phyloP scores from a whole-genome alignment of 2,113 vertebrate species.

The Megatriorchis doriae region DNA sequence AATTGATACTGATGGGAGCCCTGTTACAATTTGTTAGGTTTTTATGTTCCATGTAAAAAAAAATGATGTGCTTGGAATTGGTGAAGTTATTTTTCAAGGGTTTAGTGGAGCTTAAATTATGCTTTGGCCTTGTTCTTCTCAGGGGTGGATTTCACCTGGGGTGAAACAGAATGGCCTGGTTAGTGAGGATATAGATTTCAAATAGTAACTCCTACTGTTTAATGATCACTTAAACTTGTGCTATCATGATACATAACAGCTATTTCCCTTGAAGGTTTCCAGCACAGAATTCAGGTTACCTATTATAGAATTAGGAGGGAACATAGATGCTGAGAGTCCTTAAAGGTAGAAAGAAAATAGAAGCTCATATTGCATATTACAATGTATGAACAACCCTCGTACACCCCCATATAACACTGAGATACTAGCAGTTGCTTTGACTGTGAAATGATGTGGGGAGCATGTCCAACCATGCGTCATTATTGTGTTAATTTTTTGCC shows the following conservation, averaged over 20 bases:
- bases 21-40: not conserved
- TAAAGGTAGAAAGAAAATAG: not conserved
- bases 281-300: not conserved
- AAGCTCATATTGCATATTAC: not conserved
- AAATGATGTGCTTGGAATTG: not conserved
- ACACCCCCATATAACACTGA: not conserved
- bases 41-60: not conserved
- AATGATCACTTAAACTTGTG: not conserved
- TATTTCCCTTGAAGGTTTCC: not conserved
- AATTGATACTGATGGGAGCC: not conserved
- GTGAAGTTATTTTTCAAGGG: not conserved
- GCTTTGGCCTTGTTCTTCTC: conserved; percentile 1
- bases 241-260: not conserved
- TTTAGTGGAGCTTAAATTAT: not conserved
- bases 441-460: not conserved
- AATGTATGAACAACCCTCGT: accelerated
- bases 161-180: not conserved
- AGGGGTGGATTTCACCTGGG: not conserved
- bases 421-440: not conserved
- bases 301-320: not conserved
- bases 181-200: not conserved
- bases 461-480: accelerated
- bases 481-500: not conserved
- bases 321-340: not conserved
- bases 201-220: not conserved